A percentile compares a stretch with the other conserved stretches of the same genome.
Conservation (phyloP, 2,113 vertebrate species). For the Arothron firmamentum region DNA sequence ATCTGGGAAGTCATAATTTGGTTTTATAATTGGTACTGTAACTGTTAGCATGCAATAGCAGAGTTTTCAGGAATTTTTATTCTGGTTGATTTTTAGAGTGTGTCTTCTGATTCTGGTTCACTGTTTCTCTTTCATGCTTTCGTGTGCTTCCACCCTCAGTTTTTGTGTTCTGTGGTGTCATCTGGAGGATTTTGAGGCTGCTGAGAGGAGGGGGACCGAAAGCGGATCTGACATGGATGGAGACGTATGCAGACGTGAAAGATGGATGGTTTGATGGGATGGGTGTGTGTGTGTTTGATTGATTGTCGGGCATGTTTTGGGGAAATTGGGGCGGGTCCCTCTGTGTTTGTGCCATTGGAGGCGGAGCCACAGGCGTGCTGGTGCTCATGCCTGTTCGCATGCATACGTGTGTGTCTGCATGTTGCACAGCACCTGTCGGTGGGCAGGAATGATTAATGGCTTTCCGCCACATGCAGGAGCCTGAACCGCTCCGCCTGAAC, state of each 20-base stretch:
- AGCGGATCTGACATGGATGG: constrained; percentile 15
- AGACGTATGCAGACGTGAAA: constrained; percentile 1
- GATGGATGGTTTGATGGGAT: constrained; percentile 40
- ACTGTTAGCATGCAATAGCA: too few relatives aligned
- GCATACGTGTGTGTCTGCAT: constrained; percentile 19
- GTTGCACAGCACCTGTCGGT: constrained; percentile 49
- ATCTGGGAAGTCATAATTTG: too few relatives aligned
- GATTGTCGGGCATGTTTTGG: constrained; percentile 34
- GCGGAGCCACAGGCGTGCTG: constrained; percentile 18
- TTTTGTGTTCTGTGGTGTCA: constrained; percentile 1
- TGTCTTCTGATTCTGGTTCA: background rate
- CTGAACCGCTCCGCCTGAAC: constrained; percentile 43
- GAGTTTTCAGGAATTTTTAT: too few relatives aligned
- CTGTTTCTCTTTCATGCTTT: background rate
- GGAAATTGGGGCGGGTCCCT: constrained; percentile 36
- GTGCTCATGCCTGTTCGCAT: constrained; percentile 32
- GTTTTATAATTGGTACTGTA: too few relatives aligned
- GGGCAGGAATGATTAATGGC: constrained; percentile 70
- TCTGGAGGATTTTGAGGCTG: constrained; percentile 12
- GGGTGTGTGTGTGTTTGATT: constrained; percentile 20
- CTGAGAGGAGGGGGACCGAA: constrained; percentile 19
- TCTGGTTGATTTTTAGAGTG: too few relatives aligned
- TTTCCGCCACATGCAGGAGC: constrained; percentile 54
- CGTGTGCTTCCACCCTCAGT: background rate
- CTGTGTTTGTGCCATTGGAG: constrained; percentile 36